Percentiles rank a stretch among this genome's conserved stretches.
Evolutionary conservation across 30 jellyfish, hydroid and myxozoan species (phyloP).

Genomic region (Hydractinia echinata): DNA sequence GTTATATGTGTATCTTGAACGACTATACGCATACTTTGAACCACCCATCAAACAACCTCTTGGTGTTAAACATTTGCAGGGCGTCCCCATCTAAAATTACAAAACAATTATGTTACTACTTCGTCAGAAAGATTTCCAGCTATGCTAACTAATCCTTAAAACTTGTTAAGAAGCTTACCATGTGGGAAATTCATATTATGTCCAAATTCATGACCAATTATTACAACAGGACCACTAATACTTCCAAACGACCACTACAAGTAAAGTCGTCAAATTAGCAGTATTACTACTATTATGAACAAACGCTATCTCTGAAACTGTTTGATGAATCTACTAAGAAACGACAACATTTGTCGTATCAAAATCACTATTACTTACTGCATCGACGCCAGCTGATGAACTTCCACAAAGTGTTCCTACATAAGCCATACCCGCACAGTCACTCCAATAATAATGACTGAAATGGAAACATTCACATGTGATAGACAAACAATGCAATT

Average conservation of each 20-base stretch:
- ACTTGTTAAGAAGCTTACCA: constrained; percentile 27
- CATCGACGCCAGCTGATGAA: constrained; percentile 34
- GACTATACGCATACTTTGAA: constrained; percentile 48
- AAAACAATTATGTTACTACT: too few relatives aligned
- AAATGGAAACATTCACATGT: neutral
- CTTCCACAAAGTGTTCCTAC: constrained; percentile 51
- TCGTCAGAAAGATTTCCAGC: too few relatives aligned
- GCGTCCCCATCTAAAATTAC: constrained; percentile 1
- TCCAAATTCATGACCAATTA: constrained; percentile 82
- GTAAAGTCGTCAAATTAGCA: too few relatives aligned
- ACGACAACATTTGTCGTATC: too few relatives aligned
- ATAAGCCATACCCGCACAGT: constrained; percentile 65
- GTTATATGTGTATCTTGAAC: too few relatives aligned
- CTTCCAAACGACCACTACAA: constrained; percentile 52
- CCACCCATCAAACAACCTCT: constrained; percentile 94
- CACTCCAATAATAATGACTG: constrained; percentile 6
- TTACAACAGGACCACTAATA: constrained; percentile 64
- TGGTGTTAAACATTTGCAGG: constrained; percentile 62
- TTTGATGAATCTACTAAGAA: too few relatives aligned
- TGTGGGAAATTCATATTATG: constrained; percentile 74
- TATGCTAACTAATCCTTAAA: too few relatives aligned
- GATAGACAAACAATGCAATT: too few relatives aligned
- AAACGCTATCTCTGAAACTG: too few relatives aligned
- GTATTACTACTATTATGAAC: too few relatives aligned
- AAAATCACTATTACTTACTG: constrained; percentile 19